Percentiles rank a stretch among this genome's conserved stretches.
Evolutionary conservation across 1,140 invertebrate species (phyloP).

Genomic region (Bombus turneri): DNA sequence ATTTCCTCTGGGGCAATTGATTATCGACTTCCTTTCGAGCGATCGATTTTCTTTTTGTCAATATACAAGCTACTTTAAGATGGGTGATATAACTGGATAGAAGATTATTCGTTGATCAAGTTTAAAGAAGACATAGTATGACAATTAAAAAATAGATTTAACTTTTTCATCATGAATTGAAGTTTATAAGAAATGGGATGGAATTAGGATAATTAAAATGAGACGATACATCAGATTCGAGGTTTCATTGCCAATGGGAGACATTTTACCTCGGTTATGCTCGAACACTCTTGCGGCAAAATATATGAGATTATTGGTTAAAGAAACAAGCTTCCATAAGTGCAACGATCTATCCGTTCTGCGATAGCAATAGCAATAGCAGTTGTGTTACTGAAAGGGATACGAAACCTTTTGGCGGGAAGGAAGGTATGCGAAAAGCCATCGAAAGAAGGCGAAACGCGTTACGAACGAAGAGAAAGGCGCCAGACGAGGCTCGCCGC

Average conservation of each 20-base stretch:
- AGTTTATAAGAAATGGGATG: not conserved
- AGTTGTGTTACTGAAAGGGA: constrained; percentile 1
- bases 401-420: not conserved
- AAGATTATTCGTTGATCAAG: too few species aligned
- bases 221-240: not conserved
- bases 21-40: not conserved
- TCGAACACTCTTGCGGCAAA: not conserved
- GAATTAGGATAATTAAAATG: not conserved
- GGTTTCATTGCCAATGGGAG: not conserved
- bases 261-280: not conserved
- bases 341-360: not conserved
- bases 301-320: not conserved
- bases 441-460: constrained; percentile 30
- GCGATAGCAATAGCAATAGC: constrained; percentile 1
- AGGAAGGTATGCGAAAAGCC: not conserved
- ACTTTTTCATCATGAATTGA: not conserved
- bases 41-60: too few species aligned
- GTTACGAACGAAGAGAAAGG: constrained; percentile 22
- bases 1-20: not conserved
- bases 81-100: too few species aligned
- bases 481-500: constrained; percentile 6
- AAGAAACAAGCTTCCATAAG: constrained; percentile 1
- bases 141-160: too few species aligned
- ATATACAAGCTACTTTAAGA: too few species aligned
- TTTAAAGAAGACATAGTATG: too few species aligned